Evolutionary conservation across 2,797 vertebrate genomes (phyloP).

Genomic region (Leptodactylus fallax): DNA sequence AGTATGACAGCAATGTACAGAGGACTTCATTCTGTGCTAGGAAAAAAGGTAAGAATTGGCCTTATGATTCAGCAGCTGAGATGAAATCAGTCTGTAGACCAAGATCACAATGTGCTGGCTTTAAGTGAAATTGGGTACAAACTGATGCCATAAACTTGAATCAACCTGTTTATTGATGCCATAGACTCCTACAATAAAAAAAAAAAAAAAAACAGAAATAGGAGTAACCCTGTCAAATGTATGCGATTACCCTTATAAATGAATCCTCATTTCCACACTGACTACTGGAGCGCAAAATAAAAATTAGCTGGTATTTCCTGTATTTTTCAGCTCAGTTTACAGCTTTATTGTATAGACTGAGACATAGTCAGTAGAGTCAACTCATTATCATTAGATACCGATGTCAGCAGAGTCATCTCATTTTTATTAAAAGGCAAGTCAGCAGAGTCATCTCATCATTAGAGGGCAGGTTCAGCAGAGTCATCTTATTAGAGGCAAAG

Average conservation of each 20-base stretch:
- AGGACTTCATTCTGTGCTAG: background rate
- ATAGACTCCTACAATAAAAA: background rate
- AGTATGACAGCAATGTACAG: slow-evolving; percentile 42
- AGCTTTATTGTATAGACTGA: background rate
- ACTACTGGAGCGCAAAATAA: too few relatives aligned
- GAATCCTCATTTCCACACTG: too few relatives aligned
- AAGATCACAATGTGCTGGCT: background rate
- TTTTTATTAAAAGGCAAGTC: background rate
- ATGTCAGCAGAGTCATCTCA: background rate
- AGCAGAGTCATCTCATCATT: background rate
- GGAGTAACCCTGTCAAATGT: background rate
- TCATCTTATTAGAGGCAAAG: background rate
- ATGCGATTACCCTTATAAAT: background rate
- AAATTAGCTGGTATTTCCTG: background rate
- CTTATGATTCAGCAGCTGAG: background rate
- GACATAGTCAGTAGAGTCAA: background rate
- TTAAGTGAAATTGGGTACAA: background rate
- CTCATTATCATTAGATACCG: background rate
- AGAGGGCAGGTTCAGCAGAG: background rate
- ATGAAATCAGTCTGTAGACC: background rate
- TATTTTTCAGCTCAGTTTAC: background rate
- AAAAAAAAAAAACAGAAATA: background rate
- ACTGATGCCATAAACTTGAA: too few relatives aligned
- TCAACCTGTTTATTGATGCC: too few relatives aligned
- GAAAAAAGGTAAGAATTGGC: background rate